Evolutionary conservation across 2,797 vertebrate genomes (phyloP).

Genomic region (Mormyrops boulengeri): DNA sequence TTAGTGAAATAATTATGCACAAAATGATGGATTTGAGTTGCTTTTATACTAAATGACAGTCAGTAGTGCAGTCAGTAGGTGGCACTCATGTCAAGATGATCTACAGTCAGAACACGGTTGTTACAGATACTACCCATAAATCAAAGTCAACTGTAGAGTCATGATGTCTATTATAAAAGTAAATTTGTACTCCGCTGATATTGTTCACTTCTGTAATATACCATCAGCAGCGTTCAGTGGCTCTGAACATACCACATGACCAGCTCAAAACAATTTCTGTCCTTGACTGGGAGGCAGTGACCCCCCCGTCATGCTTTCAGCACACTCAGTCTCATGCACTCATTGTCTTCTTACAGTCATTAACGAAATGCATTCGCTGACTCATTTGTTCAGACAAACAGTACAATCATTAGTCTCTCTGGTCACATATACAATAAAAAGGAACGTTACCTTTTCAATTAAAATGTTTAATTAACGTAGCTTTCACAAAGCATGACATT

Average conservation of each 20-base stretch:
- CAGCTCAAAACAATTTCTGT: neutral
- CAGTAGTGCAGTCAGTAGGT: slow-evolving; percentile 15
- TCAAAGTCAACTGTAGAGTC: neutral
- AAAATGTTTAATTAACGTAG: neutral
- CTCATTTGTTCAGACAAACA: neutral
- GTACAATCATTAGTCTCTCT: neutral
- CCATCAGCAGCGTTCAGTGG: neutral
- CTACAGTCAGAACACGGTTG: neutral
- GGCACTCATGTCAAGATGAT: slow-evolving; percentile 17
- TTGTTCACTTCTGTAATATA: neutral
- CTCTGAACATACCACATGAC: neutral
- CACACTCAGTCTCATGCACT: slow-evolving; percentile 18
- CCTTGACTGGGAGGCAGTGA: neutral
- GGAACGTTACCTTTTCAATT: neutral
- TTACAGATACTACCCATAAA: neutral
- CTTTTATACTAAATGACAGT: neutral
- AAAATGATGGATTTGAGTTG: neutral
- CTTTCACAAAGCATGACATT: neutral
- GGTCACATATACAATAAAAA: neutral
- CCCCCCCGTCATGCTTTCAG: slow-evolving; percentile 22
- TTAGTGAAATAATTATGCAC: neutral
- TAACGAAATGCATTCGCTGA: slow-evolving; percentile 12
- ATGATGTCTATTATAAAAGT: neutral
- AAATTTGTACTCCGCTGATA: neutral
- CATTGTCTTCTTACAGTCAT: neutral